Base-by-base conservation (phyloP, 2,113 vertebrate species). In the Calidris pygmaea region DNA sequence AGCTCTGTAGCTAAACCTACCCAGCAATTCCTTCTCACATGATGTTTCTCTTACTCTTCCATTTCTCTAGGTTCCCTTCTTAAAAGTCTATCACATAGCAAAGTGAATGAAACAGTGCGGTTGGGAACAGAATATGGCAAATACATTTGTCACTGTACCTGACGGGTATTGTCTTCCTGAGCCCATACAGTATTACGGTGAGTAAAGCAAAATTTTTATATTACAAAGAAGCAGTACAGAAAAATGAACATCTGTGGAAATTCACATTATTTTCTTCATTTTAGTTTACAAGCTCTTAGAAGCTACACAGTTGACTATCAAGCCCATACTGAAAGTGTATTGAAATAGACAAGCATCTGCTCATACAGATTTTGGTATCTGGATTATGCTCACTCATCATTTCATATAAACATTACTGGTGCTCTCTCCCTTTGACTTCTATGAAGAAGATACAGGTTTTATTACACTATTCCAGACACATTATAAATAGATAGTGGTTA, bases 111-210 rank as follows among this genome's bases (percentile, higher is more conserved):
- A 98, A 98, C 98, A 98, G 97, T 98, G 98, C 98, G 97, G 98
- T 27, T 76, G 98, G 95, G 98, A 98, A 80, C 98, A 98, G 97
- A 98, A 92, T 89, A 98, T 99, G 98, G 98, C 98, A 55, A 98
- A 98, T 63, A 97, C 98, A 29, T 99, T 98, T 95, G 97, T 99
- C 92, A 98, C 98, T n/a, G 68, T 98, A 63, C 95, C 98, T 14
- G 99, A 99, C 23, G 98, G 98, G 50, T 99, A 98, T 87, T 98
- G 98, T 94, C 97, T 98, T 41, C 91, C 98, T 37, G 99, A 99
- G 80, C 98, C 98, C 15, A 91, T 98, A 15, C 98, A 98, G 92
- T 99, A 98, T 95, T 99, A 99, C 1, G 99, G 99, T 99, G 97
- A 98, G 99, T 83, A 96, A 92, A 90, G 85, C 78, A 74, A 68